phyloP scores from a whole-genome alignment of 1,140 invertebrate species.

The Tyrophagus putrescentiae region DNA sequence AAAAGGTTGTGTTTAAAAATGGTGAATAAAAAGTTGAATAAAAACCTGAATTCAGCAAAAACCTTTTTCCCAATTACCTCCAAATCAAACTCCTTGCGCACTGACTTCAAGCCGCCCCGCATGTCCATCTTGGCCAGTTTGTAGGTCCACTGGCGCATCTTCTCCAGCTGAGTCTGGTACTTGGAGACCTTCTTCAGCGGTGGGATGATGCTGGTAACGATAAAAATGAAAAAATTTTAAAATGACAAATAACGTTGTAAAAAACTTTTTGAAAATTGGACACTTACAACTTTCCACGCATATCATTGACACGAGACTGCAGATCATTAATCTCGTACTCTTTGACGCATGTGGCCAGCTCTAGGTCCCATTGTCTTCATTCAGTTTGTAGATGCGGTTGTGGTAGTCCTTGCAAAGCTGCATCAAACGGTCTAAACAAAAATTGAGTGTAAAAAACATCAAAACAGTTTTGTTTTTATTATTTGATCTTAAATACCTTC shows the following conservation, averaged over 20 bases:
- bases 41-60: too few relatives aligned
- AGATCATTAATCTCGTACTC: conserved; percentile 50
- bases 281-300: conserved; percentile 21
- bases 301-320: conserved; percentile 17
- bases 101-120: conserved; percentile 8
- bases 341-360: conserved; percentile 12
- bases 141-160: conserved; percentile 19
- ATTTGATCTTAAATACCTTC: too few relatives aligned
- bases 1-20: neutral
- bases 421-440: neutral
- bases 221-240: neutral
- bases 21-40: too few relatives aligned
- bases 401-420: conserved; percentile 64
- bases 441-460: neutral
- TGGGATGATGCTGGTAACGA: conserved; percentile 13
- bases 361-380: conserved; percentile 98
- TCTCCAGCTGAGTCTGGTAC: conserved; percentile 15
- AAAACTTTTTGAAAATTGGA: neutral
- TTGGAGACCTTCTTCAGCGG: conserved; percentile 18
- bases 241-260: neutral
- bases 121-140: conserved; percentile 19
- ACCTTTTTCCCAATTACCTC: conserved; percentile 4
- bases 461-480: neutral
- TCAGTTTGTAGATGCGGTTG: conserved; percentile 83
- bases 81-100: conserved; percentile 24